Base-by-base conservation (phyloP, 2,888 invertebrate species). In the Noctua janthina region DNA sequence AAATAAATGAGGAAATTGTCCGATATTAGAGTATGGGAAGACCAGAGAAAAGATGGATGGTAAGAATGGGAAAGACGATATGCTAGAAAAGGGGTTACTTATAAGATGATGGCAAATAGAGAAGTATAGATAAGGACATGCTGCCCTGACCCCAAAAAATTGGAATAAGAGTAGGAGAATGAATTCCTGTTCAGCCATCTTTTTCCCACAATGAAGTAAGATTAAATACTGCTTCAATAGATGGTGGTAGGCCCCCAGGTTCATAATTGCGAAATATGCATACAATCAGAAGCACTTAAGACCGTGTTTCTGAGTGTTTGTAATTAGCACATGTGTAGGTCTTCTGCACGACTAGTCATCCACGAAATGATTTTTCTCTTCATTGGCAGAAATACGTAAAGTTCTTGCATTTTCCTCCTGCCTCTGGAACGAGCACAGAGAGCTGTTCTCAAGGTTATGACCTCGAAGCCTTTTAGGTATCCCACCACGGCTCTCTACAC, bases 191-290 rank as follows among this genome's bases (percentile, higher is more conserved):
- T 67, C n/a, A 43, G 7, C 7, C 23, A 67, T 67, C 23, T 67
- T 39, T 66, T 39, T 23, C 23, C 13, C 23, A 43, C 66, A 13
- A 15, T 67, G n/a, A 43, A n/a, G 13, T 43, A 15, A 43, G 1
- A 43, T 43, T 67, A 0, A 66, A 67, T 43, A 43, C n/a, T n/a
- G 15, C n/a, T n/a, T 15, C 6, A 67, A n/a, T 15, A 46, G n/a
- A 15, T 46, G n/a, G n/a, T 43, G 67, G 67, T 67, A n/a, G 13
- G n/a, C 43, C 43, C 67, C 43, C 35, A 39, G 49, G 20, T 43
- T 39, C 6, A 15, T 68, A 68, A 80, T 80, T 82, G 67, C 43
- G 51, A 76, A 68, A 76, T 68, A 74, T 74, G n/a, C 49, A 67
- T 35, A 51, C 56, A 82, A 82, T 74, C 82, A 11, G 66, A 66